These are phyloP conservation scores for Platygyra sinensis DNA, from an alignment of 64 coral and sea anemone species.

Conservation along the genomic window DNA sequence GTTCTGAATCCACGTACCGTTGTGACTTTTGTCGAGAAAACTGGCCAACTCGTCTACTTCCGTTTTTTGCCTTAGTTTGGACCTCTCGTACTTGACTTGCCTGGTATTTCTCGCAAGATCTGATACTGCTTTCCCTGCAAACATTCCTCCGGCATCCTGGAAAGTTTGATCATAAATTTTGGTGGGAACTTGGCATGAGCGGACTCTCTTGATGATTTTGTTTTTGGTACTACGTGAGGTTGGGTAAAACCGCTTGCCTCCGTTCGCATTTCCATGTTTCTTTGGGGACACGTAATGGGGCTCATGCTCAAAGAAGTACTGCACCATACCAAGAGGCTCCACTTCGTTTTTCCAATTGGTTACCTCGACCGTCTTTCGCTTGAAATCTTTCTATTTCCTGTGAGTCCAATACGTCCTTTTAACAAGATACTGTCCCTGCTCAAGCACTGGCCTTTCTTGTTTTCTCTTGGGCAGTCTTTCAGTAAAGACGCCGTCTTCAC, in stretches of 20 bases:
- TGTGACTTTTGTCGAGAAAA: not conserved
- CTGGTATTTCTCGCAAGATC: constrained; percentile 14
- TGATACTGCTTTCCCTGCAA: constrained; percentile 20
- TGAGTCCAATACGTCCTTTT: too few relatives aligned
- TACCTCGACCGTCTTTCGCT: too few relatives aligned
- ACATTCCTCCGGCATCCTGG: constrained; percentile 1
- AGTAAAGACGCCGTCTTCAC: too few relatives aligned
- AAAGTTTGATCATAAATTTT: constrained; percentile 35
- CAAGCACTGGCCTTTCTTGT: too few relatives aligned
- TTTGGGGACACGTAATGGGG: constrained; percentile 5
- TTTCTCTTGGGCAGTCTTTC: too few relatives aligned
- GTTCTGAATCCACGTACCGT: not conserved
- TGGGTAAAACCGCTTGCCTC: not conserved
- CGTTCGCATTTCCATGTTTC: constrained; percentile 17
- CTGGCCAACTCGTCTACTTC: constrained; percentile 12
- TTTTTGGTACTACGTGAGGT: not conserved
- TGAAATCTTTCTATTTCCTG: constrained; percentile 33
- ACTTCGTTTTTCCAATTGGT: constrained; percentile 18
- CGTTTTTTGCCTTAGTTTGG: constrained; percentile 1
- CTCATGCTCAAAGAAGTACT: constrained; percentile 23
- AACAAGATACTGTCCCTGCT: too few relatives aligned
- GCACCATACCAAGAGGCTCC: constrained; percentile 13
- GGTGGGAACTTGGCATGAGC: not conserved
- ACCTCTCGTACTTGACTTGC: constrained; percentile 28
- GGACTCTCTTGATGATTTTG: not conserved